Conservation (phyloP, 2,797 vertebrate species). For the Gobio occitaniae region DNA sequence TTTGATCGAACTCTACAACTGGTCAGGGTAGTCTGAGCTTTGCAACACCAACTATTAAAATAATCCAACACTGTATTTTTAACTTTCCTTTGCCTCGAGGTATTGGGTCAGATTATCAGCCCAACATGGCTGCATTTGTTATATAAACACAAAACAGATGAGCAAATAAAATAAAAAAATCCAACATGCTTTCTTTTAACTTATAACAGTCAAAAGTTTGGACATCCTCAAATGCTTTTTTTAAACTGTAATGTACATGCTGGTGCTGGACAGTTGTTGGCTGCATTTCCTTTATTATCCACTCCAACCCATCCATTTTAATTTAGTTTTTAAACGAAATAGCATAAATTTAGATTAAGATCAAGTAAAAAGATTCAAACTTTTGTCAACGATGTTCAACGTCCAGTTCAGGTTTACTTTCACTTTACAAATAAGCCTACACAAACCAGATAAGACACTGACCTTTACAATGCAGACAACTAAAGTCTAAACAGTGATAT, state of each 20-base stretch:
- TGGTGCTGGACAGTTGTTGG: neutral
- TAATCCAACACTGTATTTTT: neutral
- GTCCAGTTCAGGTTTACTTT: neutral
- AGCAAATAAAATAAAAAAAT: neutral
- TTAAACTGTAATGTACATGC: neutral
- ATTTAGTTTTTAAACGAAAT: neutral
- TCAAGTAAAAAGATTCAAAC: neutral
- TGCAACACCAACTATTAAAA: neutral
- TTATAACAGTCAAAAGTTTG: neutral
- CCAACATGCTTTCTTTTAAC: neutral
- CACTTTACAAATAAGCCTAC: constrained; percentile 1
- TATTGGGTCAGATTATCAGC: neutral
- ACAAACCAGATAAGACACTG: constrained; percentile 6
- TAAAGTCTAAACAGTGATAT: constrained; percentile 30
- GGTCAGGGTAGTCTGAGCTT: neutral
- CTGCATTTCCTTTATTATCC: neutral
- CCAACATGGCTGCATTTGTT: constrained; percentile 18
- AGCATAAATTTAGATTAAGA: neutral
- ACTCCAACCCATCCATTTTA: neutral
- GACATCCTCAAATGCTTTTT: neutral
- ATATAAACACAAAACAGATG: constrained; percentile 48
- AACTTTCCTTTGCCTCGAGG: neutral
- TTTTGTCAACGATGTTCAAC: neutral
- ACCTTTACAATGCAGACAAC: neutral
- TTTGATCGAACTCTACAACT: neutral